phyloP scores from a whole-genome alignment of 2,113 vertebrate genomes.

The Ciconia maguari region DNA sequence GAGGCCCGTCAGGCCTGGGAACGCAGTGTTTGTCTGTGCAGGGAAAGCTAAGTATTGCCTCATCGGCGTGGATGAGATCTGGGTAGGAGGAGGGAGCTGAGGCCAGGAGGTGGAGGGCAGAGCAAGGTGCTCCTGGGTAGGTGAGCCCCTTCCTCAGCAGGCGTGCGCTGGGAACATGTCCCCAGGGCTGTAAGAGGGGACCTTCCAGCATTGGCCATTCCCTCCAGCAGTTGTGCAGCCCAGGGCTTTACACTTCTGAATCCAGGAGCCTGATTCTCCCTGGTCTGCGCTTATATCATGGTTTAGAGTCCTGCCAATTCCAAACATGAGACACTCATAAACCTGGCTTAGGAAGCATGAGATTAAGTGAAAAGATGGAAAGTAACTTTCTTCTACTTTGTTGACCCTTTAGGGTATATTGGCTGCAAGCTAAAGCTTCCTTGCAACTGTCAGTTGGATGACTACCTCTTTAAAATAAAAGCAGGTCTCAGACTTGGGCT shows the following conservation, averaged over 20 bases:
- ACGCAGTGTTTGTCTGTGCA: rapidly evolving
- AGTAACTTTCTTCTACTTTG: background rate
- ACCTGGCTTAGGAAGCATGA: background rate
- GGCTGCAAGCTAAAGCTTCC: background rate
- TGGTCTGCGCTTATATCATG: rapidly evolving
- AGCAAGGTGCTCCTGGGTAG: background rate
- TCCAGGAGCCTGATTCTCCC: background rate
- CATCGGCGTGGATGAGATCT: background rate
- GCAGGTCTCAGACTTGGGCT: background rate
- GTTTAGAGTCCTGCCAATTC: background rate
- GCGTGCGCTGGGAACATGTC: background rate
- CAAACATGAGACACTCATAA: background rate
- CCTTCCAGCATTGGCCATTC: background rate
- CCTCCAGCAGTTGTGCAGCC: background rate
- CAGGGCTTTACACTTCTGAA: background rate
- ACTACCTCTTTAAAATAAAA: background rate
- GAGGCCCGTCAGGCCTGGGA: rapidly evolving
- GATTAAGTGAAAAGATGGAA: background rate
- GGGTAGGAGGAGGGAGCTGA: background rate
- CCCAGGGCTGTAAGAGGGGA: background rate
- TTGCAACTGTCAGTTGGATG: background rate
- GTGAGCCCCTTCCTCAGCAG: background rate
- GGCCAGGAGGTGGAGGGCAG: background rate
- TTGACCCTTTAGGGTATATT: background rate
- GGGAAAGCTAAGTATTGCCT: background rate